phyloP scores from a whole-genome alignment of 2,888 invertebrate genomes.

The Camponotus fellah region DNA sequence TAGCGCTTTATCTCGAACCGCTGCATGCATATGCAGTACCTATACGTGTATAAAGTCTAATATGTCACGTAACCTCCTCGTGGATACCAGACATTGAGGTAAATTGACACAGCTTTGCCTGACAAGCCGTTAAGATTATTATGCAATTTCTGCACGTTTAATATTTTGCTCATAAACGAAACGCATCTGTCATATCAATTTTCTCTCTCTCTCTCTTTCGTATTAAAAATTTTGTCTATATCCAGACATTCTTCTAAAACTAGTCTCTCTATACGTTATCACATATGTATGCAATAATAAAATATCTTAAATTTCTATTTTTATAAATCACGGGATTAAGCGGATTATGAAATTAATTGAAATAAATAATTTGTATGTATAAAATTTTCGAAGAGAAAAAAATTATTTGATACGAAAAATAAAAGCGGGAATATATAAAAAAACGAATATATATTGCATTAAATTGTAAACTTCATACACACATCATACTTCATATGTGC shows the following conservation, averaged over 20 bases:
- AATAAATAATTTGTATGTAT: neutral
- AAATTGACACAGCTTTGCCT: constrained; percentile 68
- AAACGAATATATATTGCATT: constrained; percentile 11
- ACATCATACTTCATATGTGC: constrained; percentile 51
- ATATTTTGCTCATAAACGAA: constrained; percentile 23
- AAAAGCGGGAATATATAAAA: neutral
- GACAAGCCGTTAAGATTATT: constrained; percentile 63
- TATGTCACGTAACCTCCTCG: constrained; percentile 38
- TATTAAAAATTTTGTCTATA: neutral
- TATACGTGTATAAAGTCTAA: constrained; percentile 44
- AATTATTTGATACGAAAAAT: neutral
- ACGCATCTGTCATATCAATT: neutral
- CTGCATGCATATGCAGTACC: constrained; percentile 31
- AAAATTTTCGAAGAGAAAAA: neutral
- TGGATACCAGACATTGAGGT: constrained; percentile 66
- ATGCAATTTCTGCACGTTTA: constrained; percentile 63
- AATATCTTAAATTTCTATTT: neutral
- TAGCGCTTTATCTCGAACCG: constrained; percentile 62
- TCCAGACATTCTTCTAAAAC: neutral
- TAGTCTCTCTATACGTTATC: neutral
- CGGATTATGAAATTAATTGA: neutral
- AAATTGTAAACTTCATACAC: constrained; percentile 55
- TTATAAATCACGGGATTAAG: neutral
- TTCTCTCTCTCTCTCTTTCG: neutral
- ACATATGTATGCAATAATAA: neutral